phyloP scores from a whole-genome alignment of 1,140 invertebrate genomes.

The Rhyacophila brunnea region DNA sequence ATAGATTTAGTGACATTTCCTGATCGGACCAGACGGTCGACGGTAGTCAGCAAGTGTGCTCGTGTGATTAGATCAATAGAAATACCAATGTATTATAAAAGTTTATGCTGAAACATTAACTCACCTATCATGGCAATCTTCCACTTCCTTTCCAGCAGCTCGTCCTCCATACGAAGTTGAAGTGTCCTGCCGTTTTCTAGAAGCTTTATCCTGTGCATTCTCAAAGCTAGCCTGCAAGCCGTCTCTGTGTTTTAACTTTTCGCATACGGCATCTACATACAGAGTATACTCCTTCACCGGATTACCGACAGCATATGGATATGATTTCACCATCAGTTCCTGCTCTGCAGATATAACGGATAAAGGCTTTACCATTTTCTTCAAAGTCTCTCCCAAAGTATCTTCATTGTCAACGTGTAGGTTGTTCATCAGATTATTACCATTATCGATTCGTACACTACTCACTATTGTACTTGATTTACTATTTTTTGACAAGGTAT shows the following conservation, averaged over 20 bases:
- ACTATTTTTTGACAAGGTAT: constrained; percentile 8
- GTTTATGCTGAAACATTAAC: too few relatives aligned
- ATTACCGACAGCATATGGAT: constrained; percentile 42
- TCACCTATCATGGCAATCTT: constrained; percentile 29
- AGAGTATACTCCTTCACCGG: constrained; percentile 69
- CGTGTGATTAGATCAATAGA: too few relatives aligned
- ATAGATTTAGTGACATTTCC: too few relatives aligned
- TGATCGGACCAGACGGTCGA: too few relatives aligned
- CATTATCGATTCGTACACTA: too few relatives aligned
- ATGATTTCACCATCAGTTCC: constrained; percentile 44
- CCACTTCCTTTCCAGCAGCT: constrained; percentile 18
- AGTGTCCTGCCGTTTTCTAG: constrained; percentile 41
- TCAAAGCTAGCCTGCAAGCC: constrained; percentile 71
- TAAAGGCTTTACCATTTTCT: constrained; percentile 53
- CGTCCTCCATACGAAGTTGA: not conserved
- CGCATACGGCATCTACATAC: constrained; percentile 69
- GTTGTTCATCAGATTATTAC: not conserved
- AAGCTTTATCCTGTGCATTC: constrained; percentile 63
- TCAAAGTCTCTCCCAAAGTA: constrained; percentile 51
- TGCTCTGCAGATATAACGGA: constrained; percentile 50
- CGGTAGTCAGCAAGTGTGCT: too few relatives aligned
- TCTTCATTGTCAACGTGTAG: constrained; percentile 56
- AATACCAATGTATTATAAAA: too few relatives aligned
- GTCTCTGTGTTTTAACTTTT: constrained; percentile 66
- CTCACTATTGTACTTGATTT: too few relatives aligned